Evolutionary conservation across 2,797 vertebrate species (phyloP).

Genomic region (Petrocephalus schoutedeni): DNA sequence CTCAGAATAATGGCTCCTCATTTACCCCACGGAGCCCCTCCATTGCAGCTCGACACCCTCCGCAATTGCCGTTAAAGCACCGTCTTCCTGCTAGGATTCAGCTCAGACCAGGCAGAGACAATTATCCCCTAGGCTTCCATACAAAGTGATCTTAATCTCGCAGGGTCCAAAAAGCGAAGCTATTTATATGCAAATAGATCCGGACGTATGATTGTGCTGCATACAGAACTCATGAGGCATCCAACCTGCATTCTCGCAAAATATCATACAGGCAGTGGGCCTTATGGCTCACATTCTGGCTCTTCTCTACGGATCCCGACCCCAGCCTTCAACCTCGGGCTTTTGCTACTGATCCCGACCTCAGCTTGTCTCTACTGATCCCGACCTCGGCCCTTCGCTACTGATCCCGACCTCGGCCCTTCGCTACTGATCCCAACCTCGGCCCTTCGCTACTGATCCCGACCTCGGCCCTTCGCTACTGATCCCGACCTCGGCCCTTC

Average conservation of each 20-base stretch:
- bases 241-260: neutral
- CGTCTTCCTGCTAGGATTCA: neutral
- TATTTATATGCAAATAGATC: constrained; percentile 8
- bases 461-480: neutral
- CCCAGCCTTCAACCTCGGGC: neutral
- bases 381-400: neutral
- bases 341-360: neutral
- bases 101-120: neutral
- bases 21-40: neutral
- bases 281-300: neutral
- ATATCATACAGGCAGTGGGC: neutral
- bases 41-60: neutral
- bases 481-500: neutral
- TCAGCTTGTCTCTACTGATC: neutral
- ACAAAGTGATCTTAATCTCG: neutral
- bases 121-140: neutral
- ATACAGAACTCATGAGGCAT: neutral
- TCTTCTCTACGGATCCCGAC: neutral
- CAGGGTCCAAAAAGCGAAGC: neutral
- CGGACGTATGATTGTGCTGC: neutral
- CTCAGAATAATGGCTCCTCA: neutral
- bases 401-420: neutral
- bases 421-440: neutral
- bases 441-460: neutral
- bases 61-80: neutral